A percentile compares a stretch with the other conserved stretches of the same genome.
Conservation (phyloP, 2,888 invertebrate species). For the Perizoma affinitatum region DNA sequence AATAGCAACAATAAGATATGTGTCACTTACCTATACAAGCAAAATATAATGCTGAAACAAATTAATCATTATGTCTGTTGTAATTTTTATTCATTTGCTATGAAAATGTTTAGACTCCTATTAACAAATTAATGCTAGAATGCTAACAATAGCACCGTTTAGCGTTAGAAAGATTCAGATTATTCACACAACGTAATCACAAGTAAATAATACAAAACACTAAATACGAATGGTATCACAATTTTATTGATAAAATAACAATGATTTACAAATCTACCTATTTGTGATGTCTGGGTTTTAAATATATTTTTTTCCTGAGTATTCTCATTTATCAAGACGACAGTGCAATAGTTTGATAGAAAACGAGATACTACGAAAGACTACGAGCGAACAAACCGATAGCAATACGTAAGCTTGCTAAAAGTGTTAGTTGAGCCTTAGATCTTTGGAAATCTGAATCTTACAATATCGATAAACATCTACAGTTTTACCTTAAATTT, state of each 20-base stretch:
- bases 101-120: not conserved
- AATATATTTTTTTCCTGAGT: slow-evolving; percentile 26
- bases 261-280: slow-evolving; percentile 40
- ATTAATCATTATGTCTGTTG: too few species aligned
- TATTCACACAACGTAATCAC: slow-evolving; percentile 30
- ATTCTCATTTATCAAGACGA: slow-evolving; percentile 15
- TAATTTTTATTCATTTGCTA: too few species aligned
- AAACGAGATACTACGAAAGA: slow-evolving; percentile 5
- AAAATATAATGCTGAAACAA: too few species aligned
- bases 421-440: slow-evolving; percentile 79
- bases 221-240: slow-evolving; percentile 56
- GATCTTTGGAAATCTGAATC: slow-evolving; percentile 81
- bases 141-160: slow-evolving; percentile 51
- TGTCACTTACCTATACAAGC: too few species aligned
- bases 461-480: slow-evolving; percentile 78
- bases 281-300: slow-evolving; percentile 38
- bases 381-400: slow-evolving; percentile 34
- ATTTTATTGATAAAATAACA: slow-evolving; percentile 51
- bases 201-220: slow-evolving; percentile 44
- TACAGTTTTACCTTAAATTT: slow-evolving; percentile 73
- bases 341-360: slow-evolving; percentile 18
- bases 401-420: slow-evolving; percentile 64
- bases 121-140: slow-evolving; percentile 32
- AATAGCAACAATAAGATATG: too few species aligned
- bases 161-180: slow-evolving; percentile 45